These are phyloP conservation scores for Tupiocoris notatus DNA, from an alignment of 2,888 invertebrate genomes.

Conservation along the genomic window DNA sequence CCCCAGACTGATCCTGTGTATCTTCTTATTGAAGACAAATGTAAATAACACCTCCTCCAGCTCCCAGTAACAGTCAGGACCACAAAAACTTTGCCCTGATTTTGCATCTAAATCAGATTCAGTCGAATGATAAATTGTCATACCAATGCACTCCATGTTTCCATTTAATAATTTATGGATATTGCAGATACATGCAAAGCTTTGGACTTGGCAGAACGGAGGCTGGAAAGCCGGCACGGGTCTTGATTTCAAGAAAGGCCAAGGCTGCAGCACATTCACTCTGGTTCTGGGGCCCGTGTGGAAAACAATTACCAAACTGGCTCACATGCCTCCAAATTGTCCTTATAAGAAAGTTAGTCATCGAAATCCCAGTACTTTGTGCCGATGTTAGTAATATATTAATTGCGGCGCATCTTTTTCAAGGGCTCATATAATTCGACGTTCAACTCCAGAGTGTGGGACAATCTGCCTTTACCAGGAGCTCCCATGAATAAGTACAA, in stretches of 20 bases:
- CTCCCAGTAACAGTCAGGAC: no score
- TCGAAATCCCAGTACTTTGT: no score
- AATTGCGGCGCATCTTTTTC: no score
- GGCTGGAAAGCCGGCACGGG: slow-evolving; percentile 37
- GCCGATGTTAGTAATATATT: no score
- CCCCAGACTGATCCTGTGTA: no score
- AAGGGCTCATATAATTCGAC: slow-evolving; percentile 14
- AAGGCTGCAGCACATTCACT: slow-evolving; percentile 12
- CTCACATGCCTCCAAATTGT: slow-evolving; percentile 12
- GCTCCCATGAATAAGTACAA: slow-evolving; percentile 35
- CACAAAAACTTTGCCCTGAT: no score
- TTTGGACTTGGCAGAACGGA: slow-evolving; percentile 31
- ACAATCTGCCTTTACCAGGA: slow-evolving; percentile 33
- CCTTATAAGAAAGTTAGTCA: slow-evolving; percentile 18
- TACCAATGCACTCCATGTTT: no score
- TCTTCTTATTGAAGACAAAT: no score
- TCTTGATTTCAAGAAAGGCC: slow-evolving; percentile 21
- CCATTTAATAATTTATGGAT: no score
- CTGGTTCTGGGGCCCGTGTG: slow-evolving; percentile 27
- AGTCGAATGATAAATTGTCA: no score
- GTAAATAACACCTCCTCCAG: no score
- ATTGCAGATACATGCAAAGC: slow-evolving; percentile 27
- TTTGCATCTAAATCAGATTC: no score
- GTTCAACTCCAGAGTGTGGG: slow-evolving; percentile 18
- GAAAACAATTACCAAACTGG: slow-evolving; percentile 9